Base-by-base conservation (phyloP, 2,888 invertebrate genomes). In the Alentia gelatinosa region DNA sequence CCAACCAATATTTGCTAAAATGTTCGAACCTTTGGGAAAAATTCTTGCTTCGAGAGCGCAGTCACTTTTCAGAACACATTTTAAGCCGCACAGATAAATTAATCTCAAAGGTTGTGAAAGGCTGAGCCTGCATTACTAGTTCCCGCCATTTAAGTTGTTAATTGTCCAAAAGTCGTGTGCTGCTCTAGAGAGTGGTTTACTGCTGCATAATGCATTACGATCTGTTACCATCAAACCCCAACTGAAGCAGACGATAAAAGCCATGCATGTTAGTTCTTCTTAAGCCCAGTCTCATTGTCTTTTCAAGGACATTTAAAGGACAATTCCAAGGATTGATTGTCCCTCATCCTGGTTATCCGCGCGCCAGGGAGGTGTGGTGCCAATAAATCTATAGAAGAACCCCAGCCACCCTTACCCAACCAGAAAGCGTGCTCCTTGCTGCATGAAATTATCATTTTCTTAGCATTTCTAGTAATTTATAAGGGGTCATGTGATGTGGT, bases 201-300 rank as follows among this genome's bases (percentile, higher is more conserved):
- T 5, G 56, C 12, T 1, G 19, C 23, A n/a, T 56, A 56, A 56
- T 56, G 56, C 56, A 12, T 3, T n/a, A 56, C 9, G 19, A 56
- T 56, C 5, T n/a, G n/a, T 9, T 56, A 56, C 56, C 19, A 56
- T 56, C 5, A 56, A 47, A 56, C 56, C 56, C 56, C 12, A 12
- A 56, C 3, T 5, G 56, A n/a, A 12, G 23, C 56, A 12, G 5
- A 19, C n/a, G 56, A 56, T 56, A 56, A 56, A 56, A 56, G 56
- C 56, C 56, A 56, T 56, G 56, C 56, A 56, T 56, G 56, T 56
- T 56, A 56, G 56, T 56, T 56, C 56, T 56, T 56, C 56, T 19
- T 56, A 56, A n/a, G 74, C 74, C 74, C n/a, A 74, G n/a, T 74
- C 74, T 33, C 74, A 33, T 74, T 74, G 33, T 74, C 74, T 74